A percentile compares a stretch with the other conserved stretches of the same genome.
Conservation (phyloP, 2,797 vertebrate species). For the Poecilia gillii region DNA sequence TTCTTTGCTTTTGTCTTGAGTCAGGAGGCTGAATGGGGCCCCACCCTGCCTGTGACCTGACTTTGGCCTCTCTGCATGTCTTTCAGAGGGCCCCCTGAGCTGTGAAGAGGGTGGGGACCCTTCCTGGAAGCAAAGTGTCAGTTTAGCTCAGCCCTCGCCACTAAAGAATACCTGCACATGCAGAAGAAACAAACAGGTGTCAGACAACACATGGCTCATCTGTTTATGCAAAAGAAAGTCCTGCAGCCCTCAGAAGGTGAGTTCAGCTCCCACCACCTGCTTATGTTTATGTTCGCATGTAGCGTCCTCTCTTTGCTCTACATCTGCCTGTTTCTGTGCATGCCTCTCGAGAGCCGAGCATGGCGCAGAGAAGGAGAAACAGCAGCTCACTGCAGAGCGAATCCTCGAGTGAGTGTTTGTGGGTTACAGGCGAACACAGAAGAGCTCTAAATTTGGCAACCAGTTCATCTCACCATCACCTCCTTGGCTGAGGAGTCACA, state of each 20-base stretch:
- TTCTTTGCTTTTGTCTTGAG: slow-evolving; percentile 57
- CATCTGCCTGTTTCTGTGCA: slow-evolving; percentile 9
- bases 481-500: slow-evolving; percentile 58
- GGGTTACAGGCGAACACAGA: slow-evolving; percentile 39
- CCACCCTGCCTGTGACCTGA: slow-evolving; percentile 76
- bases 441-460: slow-evolving; percentile 58
- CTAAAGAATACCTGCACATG: slow-evolving; percentile 26
- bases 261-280: slow-evolving; percentile 14
- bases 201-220: slow-evolving; percentile 50
- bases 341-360: slow-evolving; percentile 18
- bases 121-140: slow-evolving; percentile 65
- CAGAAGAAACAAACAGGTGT: slow-evolving; percentile 65
- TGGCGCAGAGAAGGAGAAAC: slow-evolving; percentile 42
- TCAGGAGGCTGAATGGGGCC: slow-evolving; percentile 45
- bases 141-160: slow-evolving; percentile 5
- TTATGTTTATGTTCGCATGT: slow-evolving; percentile 16
- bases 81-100: slow-evolving; percentile 45
- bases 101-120: slow-evolving; percentile 65
- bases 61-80: slow-evolving; percentile 68
- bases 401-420: slow-evolving; percentile 65
- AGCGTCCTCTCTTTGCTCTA: neutral
- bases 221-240: slow-evolving; percentile 20
- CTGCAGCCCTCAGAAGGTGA: slow-evolving; percentile 18
- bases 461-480: slow-evolving; percentile 54
- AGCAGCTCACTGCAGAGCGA: slow-evolving; percentile 40